Evolutionary conservation across 2,113 vertebrate species (phyloP).

Genomic region (Periophthalmodon schlosseri): DNA sequence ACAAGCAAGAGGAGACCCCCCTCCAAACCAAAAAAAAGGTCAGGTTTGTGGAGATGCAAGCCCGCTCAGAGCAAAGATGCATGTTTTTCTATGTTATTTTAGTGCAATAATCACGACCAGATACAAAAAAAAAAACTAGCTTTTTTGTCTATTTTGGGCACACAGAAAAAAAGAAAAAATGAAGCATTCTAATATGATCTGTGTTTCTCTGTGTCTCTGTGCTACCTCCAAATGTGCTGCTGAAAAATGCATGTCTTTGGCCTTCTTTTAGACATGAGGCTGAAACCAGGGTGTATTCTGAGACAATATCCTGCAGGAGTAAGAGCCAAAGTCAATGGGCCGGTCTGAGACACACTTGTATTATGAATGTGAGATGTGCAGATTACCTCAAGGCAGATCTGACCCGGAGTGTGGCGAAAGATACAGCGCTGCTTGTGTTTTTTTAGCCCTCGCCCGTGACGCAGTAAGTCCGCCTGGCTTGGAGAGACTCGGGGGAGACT

Average conservation of each 20-base stretch:
- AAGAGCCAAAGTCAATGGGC: slow-evolving; percentile 19
- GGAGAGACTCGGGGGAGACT: slow-evolving; percentile 10
- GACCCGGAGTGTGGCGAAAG: slow-evolving; percentile 35
- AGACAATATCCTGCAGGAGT: slow-evolving; percentile 40
- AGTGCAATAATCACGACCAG: no score
- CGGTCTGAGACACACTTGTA: slow-evolving; percentile 34
- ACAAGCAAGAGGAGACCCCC: no score
- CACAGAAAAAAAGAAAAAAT: no score
- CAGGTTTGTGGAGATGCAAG: no score
- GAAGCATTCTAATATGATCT: slow-evolving; percentile 54
- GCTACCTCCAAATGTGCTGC: slow-evolving; percentile 37
- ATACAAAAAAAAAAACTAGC: no score
- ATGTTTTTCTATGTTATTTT: no score
- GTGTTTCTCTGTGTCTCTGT: slow-evolving; percentile 34
- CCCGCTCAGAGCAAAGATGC: no score
- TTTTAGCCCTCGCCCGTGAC: slow-evolving; percentile 34
- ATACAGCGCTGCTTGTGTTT: slow-evolving; percentile 3
- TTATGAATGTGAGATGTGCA: slow-evolving; percentile 41
- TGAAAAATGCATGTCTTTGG: slow-evolving; percentile 74
- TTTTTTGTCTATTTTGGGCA: no score
- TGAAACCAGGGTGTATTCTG: slow-evolving; percentile 32
- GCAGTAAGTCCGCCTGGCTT: slow-evolving; percentile 23
- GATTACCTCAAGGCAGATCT: slow-evolving; percentile 43
- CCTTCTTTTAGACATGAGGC: slow-evolving; percentile 44
- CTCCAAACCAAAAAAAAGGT: no score